A percentile compares a stretch with the other conserved stretches of the same genome.
These are phyloP conservation scores for Acanthopleura granulata DNA, from an alignment of 2,888 invertebrate genomes.

Conservation along the genomic window DNA sequence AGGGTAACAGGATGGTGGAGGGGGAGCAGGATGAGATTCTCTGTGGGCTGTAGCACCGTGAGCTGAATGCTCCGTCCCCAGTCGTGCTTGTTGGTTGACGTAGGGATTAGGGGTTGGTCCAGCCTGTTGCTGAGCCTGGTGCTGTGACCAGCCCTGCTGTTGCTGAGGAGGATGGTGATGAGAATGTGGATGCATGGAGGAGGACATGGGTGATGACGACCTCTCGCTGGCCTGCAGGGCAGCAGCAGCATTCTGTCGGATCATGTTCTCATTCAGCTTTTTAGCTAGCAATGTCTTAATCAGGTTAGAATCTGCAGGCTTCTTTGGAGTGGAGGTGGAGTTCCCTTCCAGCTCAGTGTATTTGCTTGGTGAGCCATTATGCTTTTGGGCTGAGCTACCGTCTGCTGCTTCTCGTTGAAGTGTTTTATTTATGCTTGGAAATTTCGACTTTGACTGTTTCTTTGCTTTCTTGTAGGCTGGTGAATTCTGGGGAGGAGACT, in stretches of 20 bases:
- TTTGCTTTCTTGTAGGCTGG: conserved; percentile 21
- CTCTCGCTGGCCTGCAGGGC: conserved; percentile 1
- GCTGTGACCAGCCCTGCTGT: conserved; percentile 20
- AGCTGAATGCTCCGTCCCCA: background rate
- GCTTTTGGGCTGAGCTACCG: background rate
- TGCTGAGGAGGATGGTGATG: conserved; percentile 27
- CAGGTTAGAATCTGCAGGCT: conserved; percentile 76
- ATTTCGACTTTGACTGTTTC: background rate
- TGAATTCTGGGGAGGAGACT: conserved; percentile 19
- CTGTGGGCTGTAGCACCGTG: background rate
- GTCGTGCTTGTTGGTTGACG: background rate
- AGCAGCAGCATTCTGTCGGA: conserved; percentile 29
- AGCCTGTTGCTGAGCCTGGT: conserved; percentile 11
- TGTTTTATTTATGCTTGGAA: conserved; percentile 12
- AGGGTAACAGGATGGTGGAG: background rate
- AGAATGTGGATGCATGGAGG: too few species aligned
- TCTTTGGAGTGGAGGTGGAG: background rate
- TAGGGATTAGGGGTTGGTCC: conserved; percentile 25
- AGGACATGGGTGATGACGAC: background rate
- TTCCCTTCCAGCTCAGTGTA: background rate
- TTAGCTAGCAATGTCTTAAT: conserved; percentile 95
- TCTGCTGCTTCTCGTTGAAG: background rate
- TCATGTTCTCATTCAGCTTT: conserved; percentile 74
- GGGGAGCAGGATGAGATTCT: conserved; percentile 10
- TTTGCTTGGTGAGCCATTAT: background rate